A percentile compares a stretch with the other conserved stretches of the same genome.
These are phyloP conservation scores for Xanthorhoe designata DNA, from an alignment of 2,888 invertebrate species.

Conservation along the genomic window DNA sequence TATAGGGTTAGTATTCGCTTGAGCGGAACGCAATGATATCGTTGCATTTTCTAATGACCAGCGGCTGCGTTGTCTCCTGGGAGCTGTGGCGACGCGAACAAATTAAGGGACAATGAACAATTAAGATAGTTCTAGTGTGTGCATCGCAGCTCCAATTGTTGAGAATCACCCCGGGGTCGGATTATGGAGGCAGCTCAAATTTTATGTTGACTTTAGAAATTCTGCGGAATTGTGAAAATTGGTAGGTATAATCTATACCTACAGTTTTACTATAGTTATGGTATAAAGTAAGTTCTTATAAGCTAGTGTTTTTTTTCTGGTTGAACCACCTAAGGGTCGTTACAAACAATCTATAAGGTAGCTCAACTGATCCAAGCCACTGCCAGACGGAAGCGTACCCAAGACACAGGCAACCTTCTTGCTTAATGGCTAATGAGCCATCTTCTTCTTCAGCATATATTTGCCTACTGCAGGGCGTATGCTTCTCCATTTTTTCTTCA, in stretches of 20 bases:
- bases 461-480: too few relatives aligned
- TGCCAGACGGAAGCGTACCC: too few relatives aligned
- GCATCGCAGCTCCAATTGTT: constrained; percentile 48
- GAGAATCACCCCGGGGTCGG: constrained; percentile 25
- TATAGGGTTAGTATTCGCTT: constrained; percentile 31
- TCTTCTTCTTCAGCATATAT: too few relatives aligned
- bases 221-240: neutral
- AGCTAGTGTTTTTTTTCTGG: too few relatives aligned
- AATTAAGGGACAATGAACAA: constrained; percentile 65
- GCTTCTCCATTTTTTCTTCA: too few relatives aligned
- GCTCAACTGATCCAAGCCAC: too few relatives aligned
- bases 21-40: neutral
- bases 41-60: constrained; percentile 50
- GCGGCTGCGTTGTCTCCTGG: constrained; percentile 49
- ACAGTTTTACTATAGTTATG: too few relatives aligned
- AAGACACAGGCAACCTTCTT: too few relatives aligned
- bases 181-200: constrained; percentile 11
- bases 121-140: constrained; percentile 53
- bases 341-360: too few relatives aligned
- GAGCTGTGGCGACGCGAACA: constrained; percentile 59
- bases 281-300: too few relatives aligned
- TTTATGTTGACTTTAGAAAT: neutral
- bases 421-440: too few relatives aligned
- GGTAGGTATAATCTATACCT: neutral
- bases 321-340: too few relatives aligned